Conservation (phyloP, 2,113 vertebrate genomes). For the Sigmodon hispidus region DNA sequence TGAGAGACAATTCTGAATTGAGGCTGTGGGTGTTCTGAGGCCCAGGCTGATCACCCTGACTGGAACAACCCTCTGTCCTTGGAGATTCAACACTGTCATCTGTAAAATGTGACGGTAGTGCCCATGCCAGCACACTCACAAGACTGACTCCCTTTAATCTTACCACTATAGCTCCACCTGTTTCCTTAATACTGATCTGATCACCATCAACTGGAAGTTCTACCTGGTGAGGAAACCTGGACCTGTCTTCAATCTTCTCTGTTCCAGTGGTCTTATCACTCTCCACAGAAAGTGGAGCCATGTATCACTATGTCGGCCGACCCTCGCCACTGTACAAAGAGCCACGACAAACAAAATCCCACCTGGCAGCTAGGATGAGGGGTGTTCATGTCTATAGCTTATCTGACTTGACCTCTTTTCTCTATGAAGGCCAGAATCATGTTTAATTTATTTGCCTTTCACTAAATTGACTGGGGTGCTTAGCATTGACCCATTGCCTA, state of each 20-base stretch:
- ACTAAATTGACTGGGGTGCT: neutral
- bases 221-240: too few relatives aligned
- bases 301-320: neutral
- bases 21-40: too few relatives aligned
- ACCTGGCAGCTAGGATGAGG: neutral
- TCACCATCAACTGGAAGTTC: neutral
- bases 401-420: neutral
- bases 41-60: neutral
- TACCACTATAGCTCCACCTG: too few relatives aligned
- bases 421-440: neutral
- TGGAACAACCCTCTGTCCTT: neutral
- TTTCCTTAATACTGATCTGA: neutral
- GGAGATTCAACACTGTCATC: neutral
- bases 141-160: neutral
- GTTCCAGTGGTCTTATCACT: accelerated
- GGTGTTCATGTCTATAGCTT: neutral
- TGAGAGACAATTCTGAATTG: neutral
- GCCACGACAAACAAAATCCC: neutral
- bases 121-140: neutral
- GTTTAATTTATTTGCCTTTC: neutral
- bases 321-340: neutral
- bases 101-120: neutral
- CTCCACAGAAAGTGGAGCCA: neutral
- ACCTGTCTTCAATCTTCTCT: neutral
- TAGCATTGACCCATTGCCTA: neutral